phyloP scores from a whole-genome alignment of 2,113 vertebrate genomes.

The Neotoma lepida region DNA sequence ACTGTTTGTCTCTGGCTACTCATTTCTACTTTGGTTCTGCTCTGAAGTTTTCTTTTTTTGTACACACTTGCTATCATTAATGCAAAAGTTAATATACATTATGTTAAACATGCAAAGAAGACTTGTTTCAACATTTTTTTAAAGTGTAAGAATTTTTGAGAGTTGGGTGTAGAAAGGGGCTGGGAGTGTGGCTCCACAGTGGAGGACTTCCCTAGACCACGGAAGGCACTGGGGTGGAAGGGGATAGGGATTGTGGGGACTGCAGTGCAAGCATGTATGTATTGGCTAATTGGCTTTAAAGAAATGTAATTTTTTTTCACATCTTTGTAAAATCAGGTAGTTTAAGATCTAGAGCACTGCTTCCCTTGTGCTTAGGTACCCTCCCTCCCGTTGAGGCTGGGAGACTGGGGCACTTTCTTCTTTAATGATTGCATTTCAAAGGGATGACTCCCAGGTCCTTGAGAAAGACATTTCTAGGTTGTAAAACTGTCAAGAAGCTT shows the following conservation, averaged over 20 bases:
- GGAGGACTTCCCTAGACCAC: neutral
- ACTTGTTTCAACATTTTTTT: neutral
- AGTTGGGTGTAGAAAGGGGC: neutral
- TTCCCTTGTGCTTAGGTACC: neutral
- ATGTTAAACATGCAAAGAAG: neutral
- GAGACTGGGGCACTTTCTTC: neutral
- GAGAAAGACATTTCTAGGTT: constrained; percentile 18
- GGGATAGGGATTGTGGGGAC: no score
- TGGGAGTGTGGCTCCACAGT: neutral
- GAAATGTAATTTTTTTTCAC: neutral
- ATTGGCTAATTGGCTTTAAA: neutral
- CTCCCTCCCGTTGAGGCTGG: neutral
- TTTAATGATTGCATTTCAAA: constrained; percentile 22
- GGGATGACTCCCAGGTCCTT: neutral
- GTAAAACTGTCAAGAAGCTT: constrained; percentile 1
- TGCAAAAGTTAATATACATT: neutral
- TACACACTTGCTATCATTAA: neutral
- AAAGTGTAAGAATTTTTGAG: constrained; percentile 19
- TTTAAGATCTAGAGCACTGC: neutral
- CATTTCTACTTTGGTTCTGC: neutral
- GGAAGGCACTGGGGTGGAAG: neutral
- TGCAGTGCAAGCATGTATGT: neutral
- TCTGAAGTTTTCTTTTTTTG: neutral
- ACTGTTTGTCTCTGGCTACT: neutral
- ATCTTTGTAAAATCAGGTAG: neutral